phyloP scores from a whole-genome alignment of 37 sponge, comb jelly and placozoan genomes.

The Halichondria panicea region DNA sequence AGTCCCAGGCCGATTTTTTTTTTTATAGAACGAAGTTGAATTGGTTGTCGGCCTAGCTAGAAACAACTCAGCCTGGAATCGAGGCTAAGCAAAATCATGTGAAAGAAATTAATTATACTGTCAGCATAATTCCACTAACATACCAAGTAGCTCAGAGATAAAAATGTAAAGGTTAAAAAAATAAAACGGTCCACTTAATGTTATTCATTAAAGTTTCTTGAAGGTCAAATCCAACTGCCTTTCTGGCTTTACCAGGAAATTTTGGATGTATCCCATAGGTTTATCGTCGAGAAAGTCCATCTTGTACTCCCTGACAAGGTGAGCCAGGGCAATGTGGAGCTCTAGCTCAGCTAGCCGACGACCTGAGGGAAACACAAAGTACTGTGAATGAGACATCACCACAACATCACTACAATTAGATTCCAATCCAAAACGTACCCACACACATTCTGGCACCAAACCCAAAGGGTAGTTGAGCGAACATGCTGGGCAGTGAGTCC shows the following conservation, averaged over 20 bases:
- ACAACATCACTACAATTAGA: too few relatives aligned
- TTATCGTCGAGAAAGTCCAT: constrained; percentile 19
- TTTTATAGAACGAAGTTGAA: too few relatives aligned
- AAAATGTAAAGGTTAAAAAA: too few relatives aligned
- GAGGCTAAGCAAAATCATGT: too few relatives aligned
- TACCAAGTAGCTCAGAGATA: too few relatives aligned
- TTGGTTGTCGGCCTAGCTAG: too few relatives aligned
- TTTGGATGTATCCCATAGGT: constrained; percentile 17
- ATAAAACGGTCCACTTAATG: too few relatives aligned
- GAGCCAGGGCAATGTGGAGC: constrained; percentile 53
- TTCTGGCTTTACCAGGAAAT: constrained; percentile 36
- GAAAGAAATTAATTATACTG: too few relatives aligned
- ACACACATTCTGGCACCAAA: constrained; percentile 67
- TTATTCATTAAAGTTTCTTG: not conserved
- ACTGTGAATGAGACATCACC: not conserved
- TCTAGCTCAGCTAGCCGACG: constrained; percentile 64
- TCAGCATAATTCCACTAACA: too few relatives aligned
- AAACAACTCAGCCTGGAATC: too few relatives aligned
- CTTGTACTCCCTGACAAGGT: constrained; percentile 39
- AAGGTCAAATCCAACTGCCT: constrained; percentile 13
- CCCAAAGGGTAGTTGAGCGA: constrained; percentile 66
- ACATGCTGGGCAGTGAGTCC: not conserved
- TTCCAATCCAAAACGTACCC: constrained; percentile 38
- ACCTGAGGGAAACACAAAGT: too few relatives aligned
- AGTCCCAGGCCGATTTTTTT: too few relatives aligned